Evolutionary conservation across 1,140 invertebrate genomes (phyloP).

Genomic region (Asobara japonica): DNA sequence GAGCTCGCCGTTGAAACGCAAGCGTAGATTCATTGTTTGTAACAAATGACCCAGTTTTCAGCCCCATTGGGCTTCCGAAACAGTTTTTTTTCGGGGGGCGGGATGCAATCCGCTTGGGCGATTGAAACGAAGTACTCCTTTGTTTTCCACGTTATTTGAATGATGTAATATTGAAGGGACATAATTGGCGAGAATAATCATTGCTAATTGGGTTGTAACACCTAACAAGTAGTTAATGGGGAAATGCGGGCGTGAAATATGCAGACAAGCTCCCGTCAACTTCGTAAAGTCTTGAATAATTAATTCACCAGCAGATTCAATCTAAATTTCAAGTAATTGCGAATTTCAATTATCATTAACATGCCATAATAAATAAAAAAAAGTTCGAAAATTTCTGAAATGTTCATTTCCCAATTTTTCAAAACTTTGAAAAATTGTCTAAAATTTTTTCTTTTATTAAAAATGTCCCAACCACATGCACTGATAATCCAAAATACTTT

Average conservation of each 20-base stretch:
- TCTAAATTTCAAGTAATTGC: background rate
- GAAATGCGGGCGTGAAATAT: background rate
- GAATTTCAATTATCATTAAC: background rate
- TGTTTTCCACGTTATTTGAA: background rate
- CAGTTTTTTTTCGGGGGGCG: no score
- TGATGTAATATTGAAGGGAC: constrained; percentile 31
- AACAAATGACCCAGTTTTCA: no score
- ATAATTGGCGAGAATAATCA: background rate
- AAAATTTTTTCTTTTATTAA: no score
- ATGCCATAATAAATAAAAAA: no score
- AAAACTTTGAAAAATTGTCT: no score
- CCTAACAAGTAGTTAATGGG: background rate
- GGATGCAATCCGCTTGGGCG: no score
- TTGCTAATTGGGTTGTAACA: background rate
- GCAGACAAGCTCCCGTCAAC: background rate
- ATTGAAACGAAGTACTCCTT: no score
- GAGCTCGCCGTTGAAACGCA: no score
- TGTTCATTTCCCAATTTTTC: background rate
- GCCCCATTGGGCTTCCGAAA: no score
- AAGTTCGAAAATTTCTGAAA: background rate
- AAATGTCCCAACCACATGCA: no score
- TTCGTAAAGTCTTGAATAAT: background rate
- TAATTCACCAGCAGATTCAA: background rate
- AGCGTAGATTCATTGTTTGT: no score
- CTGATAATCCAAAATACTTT: no score